A percentile compares a stretch with the other conserved stretches of the same genome.
These are phyloP conservation scores for Ellobius talpinus DNA, from an alignment of 2,113 vertebrate species.

Conservation along the genomic window DNA sequence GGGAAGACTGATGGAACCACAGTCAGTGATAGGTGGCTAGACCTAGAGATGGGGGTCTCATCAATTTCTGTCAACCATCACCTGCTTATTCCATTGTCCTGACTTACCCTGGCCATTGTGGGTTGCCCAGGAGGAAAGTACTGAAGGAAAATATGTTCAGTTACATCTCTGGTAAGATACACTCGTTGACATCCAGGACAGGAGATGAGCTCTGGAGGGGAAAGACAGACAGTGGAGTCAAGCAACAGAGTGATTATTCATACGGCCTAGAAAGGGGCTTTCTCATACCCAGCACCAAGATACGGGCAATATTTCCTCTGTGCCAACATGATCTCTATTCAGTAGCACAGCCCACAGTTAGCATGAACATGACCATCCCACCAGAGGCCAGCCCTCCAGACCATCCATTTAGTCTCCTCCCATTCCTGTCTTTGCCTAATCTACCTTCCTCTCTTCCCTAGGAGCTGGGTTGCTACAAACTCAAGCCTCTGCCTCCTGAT, in stretches of 20 bases:
- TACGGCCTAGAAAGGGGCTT: neutral
- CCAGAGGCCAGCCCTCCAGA: neutral
- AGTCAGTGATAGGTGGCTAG: neutral
- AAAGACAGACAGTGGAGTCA: slow-evolving; percentile 53
- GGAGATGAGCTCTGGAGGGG: slow-evolving; percentile 83
- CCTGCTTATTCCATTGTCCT: slow-evolving; percentile 36
- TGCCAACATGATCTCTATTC: neutral
- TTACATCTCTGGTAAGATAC: slow-evolving; percentile 87
- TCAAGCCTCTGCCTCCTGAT: neutral
- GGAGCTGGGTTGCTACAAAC: neutral
- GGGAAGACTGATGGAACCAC: neutral
- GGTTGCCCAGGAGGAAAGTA: slow-evolving; percentile 71
- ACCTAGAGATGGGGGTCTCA: neutral
- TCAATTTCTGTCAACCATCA: slow-evolving; percentile 5
- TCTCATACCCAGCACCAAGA: neutral
- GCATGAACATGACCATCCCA: neutral
- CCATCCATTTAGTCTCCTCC: neutral
- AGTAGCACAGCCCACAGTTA: neutral
- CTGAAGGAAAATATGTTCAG: slow-evolving; percentile 84
- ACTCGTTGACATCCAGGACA: slow-evolving; percentile 81
- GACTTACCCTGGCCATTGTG: slow-evolving; percentile 90
- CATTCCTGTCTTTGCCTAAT: neutral
- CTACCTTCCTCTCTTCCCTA: neutral
- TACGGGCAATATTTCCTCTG: neutral
- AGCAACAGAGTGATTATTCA: neutral